Base-by-base conservation (phyloP, 2,888 invertebrate species). In the Stenodera caucasica region DNA sequence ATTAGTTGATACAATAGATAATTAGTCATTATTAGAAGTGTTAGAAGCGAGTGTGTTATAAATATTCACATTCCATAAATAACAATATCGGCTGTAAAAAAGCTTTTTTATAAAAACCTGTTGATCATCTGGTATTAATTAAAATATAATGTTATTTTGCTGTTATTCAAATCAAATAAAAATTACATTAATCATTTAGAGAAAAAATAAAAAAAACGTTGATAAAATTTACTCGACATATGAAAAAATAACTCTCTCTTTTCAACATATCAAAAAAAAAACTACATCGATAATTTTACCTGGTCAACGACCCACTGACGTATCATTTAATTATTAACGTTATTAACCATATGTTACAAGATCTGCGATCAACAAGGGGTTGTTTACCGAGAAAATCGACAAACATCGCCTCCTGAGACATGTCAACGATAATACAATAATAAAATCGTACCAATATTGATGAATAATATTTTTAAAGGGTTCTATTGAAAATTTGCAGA, bases 71-170 rank as follows among this genome's bases (percentile, higher is more conserved):
- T 23, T 45, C 23, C 45, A 23, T 45, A 45, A 23, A 45, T 45
- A 45, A 21, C n/a, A 45, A 18, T 5, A 26, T 8, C 9, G 8
- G 9, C 45, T 23, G 23, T 2, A 45, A 45, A 45, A 45, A 45
- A 45, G 6, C 21, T n/a, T 37, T 23, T 45, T 45, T 45, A 21
- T 21, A 9, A 57, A 57, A 60, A 63, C 63, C 63, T 74, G 74
- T 74, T 74, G 74, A 73, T 71, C 60, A 64, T 60, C 26, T 12
- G 54, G 63, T 67, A 68, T 71, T 71, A 70, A 72, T 70, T 71
- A 69, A 67, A 67, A 68, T 71, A 67, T 68, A 68, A 70, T 68
- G 69, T 70, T 68, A 70, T 70, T 69, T 67, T 58, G 59, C 64
- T 59, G 65, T 64, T 62, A 49, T 59, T 49, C 50, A 54, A 61